Evolutionary conservation across 2,797 vertebrate genomes (phyloP).

Genomic region (Zenarchopterus dispar): DNA sequence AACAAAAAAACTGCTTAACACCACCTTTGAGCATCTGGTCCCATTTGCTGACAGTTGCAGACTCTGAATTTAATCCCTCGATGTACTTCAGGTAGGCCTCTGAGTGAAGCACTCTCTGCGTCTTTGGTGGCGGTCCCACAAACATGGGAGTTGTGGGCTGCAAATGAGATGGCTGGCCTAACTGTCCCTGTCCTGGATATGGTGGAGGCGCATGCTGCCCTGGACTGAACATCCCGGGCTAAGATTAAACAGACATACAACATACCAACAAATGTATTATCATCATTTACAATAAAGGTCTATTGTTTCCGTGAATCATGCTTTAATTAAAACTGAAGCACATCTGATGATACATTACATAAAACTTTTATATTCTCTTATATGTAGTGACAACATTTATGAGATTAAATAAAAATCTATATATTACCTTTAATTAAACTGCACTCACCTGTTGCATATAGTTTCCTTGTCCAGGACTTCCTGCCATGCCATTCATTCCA

Average conservation of each 20-base stretch:
- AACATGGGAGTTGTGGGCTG: slow-evolving; percentile 95
- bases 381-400: not conserved
- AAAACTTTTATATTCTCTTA: not conserved
- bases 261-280: too few relatives aligned
- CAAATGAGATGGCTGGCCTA: slow-evolving; percentile 87
- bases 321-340: not conserved
- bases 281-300: too few relatives aligned
- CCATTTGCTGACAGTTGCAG: slow-evolving; percentile 96
- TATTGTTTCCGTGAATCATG: too few relatives aligned
- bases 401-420: not conserved
- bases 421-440: slow-evolving; percentile 2
- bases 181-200: slow-evolving; percentile 90
- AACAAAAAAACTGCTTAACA: not conserved
- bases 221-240: slow-evolving; percentile 92
- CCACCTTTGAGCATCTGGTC: slow-evolving; percentile 96
- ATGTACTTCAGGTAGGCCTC: slow-evolving; percentile 99
- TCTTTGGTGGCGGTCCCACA: slow-evolving; percentile 96
- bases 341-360: not conserved
- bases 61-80: slow-evolving; percentile 94
- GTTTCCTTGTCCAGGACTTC: slow-evolving; percentile 88
- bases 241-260: slow-evolving; percentile 3
- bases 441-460: slow-evolving; percentile 92
- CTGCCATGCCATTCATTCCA: slow-evolving; percentile 91
- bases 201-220: slow-evolving; percentile 95
- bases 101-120: slow-evolving; percentile 95